Percentiles rank a stretch among this genome's conserved stretches.
These are phyloP conservation scores for Ornithoptera priamus DNA, from an alignment of 2,888 invertebrate species.

Conservation along the genomic window DNA sequence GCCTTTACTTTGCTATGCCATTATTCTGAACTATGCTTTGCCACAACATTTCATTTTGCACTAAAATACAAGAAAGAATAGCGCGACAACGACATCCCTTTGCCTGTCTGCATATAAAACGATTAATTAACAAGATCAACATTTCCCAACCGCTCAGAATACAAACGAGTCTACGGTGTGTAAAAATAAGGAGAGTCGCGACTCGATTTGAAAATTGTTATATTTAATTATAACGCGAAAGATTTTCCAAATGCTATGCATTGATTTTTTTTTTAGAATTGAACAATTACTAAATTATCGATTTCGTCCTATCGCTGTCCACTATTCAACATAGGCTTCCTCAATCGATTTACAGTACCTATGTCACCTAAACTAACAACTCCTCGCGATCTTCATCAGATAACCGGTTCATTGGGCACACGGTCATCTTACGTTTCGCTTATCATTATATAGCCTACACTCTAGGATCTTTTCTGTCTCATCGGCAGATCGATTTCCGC, in stretches of 20 bases:
- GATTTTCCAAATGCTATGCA: slow-evolving; percentile 20
- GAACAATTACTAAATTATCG: no score
- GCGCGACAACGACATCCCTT: slow-evolving; percentile 45
- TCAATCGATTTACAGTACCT: no score
- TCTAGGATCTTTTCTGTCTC: no score
- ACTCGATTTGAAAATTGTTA: slow-evolving; percentile 18
- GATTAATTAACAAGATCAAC: slow-evolving; percentile 72
- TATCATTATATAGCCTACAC: no score
- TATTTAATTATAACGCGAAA: slow-evolving; percentile 19
- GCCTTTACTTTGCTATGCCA: slow-evolving; percentile 17
- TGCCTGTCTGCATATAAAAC: slow-evolving; percentile 67
- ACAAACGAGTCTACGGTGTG: slow-evolving; percentile 37
- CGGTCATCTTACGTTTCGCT: no score
- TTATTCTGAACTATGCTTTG: slow-evolving; percentile 19
- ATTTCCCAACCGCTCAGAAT: slow-evolving; percentile 58
- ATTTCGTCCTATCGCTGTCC: no score
- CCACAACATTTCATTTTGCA: slow-evolving; percentile 13
- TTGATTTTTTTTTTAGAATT: no score
- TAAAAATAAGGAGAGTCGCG: slow-evolving; percentile 25
- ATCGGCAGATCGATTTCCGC: no score
- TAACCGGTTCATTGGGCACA: no score
- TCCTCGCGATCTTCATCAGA: no score
- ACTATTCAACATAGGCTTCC: no score
- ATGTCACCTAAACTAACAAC: no score
- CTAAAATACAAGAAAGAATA: slow-evolving; percentile 44